These are phyloP conservation scores for Tetramorium bicarinatum DNA, from an alignment of 2,888 invertebrate species.

Conservation along the genomic window DNA sequence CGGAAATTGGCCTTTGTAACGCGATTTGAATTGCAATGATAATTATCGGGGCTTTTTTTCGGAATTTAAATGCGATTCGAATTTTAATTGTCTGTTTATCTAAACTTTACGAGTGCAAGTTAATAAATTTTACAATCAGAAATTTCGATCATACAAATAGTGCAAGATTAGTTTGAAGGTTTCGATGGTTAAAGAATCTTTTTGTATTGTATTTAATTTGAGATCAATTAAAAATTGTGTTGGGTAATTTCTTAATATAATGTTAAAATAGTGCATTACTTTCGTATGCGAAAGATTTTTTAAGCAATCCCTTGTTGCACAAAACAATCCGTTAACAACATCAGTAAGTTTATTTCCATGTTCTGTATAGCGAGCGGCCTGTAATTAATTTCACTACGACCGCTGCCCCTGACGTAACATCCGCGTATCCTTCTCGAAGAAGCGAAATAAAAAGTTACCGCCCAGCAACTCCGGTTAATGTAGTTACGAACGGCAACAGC, in stretches of 20 bases:
- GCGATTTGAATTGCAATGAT: conserved; percentile 50
- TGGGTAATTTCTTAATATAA: background rate
- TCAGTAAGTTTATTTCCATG: conserved; percentile 41
- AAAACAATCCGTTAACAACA: conserved; percentile 36
- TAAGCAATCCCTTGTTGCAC: background rate
- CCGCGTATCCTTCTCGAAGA: conserved; percentile 26
- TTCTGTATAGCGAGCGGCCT: conserved; percentile 10
- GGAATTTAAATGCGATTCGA: conserved; percentile 16
- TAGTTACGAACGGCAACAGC: conserved; percentile 17
- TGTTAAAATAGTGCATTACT: background rate
- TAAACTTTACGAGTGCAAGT: conserved; percentile 5
- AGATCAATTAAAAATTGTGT: background rate
- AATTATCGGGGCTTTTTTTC: conserved; percentile 27
- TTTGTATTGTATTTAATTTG: background rate
- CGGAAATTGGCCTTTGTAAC: conserved; percentile 37
- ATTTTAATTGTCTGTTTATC: conserved; percentile 34
- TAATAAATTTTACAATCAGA: conserved; percentile 17
- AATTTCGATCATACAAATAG: background rate
- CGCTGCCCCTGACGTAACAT: conserved; percentile 34
- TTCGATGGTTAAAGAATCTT: background rate
- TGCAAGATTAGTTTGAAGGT: background rate
- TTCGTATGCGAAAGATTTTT: background rate
- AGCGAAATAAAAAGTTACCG: conserved; percentile 46
- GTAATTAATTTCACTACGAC: conserved; percentile 43
- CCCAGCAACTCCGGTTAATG: conserved; percentile 18